These are phyloP conservation scores for Montipora cactus DNA, from an alignment of 64 coral and sea anemone species.

Conservation along the genomic window DNA sequence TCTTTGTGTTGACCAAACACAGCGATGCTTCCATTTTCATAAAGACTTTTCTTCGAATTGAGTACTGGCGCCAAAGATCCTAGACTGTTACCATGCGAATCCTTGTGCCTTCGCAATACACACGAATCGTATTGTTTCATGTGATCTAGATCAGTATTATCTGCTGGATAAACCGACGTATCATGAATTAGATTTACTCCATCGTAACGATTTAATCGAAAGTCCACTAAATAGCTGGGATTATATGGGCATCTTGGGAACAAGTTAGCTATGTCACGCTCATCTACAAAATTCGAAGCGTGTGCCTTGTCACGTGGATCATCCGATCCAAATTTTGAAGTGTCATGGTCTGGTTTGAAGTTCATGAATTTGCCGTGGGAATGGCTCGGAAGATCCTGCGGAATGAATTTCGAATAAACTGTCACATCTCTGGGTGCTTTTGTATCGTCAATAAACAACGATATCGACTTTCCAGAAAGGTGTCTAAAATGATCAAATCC, in stretches of 20 bases:
- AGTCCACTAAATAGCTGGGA: slow-evolving; percentile 93
- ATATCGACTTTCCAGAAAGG: slow-evolving; percentile 80
- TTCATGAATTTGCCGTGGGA: slow-evolving; percentile 54
- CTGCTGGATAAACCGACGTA: slow-evolving; percentile 85
- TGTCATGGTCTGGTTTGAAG: slow-evolving; percentile 38
- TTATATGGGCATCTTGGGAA: slow-evolving; percentile 75
- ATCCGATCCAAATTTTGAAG: slow-evolving; percentile 69
- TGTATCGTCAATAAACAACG: slow-evolving; percentile 77
- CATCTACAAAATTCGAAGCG: slow-evolving; percentile 25
- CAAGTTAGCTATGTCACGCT: slow-evolving; percentile 55
- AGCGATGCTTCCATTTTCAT: slow-evolving; percentile 69
- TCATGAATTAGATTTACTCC: slow-evolving; percentile 94
- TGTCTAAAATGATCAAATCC: slow-evolving; percentile 67
- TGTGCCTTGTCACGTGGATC: slow-evolving; percentile 61
- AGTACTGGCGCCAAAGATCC: slow-evolving; percentile 2
- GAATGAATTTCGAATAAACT: slow-evolving; percentile 78
- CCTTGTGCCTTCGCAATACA: slow-evolving; percentile 34
- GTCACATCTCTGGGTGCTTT: slow-evolving; percentile 75
- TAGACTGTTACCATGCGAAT: slow-evolving; percentile 84
- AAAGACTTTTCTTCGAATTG: slow-evolving; percentile 65
- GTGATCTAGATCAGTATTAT: slow-evolving; percentile 77
- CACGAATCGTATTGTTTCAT: slow-evolving; percentile 87
- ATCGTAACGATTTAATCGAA: slow-evolving; percentile 83
- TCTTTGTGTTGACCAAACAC: slow-evolving; percentile 53
- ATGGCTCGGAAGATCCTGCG: slow-evolving; percentile 82